These are phyloP conservation scores for Spinus olivaceus DNA, from an alignment of 2,797 vertebrate genomes.

Conservation along the genomic window DNA sequence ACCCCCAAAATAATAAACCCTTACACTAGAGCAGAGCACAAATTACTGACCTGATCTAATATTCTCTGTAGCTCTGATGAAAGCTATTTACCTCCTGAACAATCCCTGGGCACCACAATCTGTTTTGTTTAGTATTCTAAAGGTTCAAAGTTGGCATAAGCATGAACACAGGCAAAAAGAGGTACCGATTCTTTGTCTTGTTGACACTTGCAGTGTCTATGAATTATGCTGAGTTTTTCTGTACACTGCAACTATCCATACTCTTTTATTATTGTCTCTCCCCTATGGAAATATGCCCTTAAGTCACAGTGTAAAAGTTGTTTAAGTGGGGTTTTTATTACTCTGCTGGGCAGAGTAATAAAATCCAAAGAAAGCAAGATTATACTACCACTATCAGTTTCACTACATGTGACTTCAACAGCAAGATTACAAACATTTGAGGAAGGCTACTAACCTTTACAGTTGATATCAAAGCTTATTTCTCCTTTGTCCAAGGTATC, in stretches of 20 bases:
- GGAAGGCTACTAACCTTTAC: constrained; percentile 85
- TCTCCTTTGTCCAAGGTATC: constrained; percentile 76
- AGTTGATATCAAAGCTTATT: constrained; percentile 85
- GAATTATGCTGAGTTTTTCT: background rate
- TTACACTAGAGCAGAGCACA: background rate
- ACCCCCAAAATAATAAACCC: background rate
- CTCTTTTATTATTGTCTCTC: background rate
- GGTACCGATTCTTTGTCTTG: background rate
- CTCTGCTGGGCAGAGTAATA: background rate
- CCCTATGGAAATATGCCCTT: background rate
- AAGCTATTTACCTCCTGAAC: background rate
- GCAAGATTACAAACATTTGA: background rate
- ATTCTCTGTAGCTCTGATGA: background rate
- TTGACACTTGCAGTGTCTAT: background rate
- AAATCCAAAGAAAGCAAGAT: background rate
- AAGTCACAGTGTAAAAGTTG: background rate
- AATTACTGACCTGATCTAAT: background rate
- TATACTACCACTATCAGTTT: background rate
- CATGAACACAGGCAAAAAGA: background rate
- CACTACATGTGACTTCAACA: background rate
- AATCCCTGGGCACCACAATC: background rate
- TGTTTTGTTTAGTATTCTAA: background rate
- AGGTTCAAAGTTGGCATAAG: background rate
- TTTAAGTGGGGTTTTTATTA: background rate
- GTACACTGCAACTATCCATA: background rate